Evolutionary conservation across 2,797 vertebrate species (phyloP).

Genomic region (Clarias pachynema): DNA sequence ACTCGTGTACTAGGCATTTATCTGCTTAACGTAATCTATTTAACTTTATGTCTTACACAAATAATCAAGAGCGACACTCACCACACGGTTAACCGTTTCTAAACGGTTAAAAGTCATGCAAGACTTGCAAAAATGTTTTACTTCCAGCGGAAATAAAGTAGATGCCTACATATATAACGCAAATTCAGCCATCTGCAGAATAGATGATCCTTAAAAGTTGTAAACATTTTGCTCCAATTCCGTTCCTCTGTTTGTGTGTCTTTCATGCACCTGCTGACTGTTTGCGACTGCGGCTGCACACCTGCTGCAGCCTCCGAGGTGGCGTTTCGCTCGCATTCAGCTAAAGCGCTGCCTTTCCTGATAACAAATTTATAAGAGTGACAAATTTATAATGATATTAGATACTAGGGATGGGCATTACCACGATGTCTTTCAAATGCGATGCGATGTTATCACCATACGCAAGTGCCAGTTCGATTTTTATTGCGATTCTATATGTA

Average conservation of each 20-base stretch:
- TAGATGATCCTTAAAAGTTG: slow-evolving; percentile 2
- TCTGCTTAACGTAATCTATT: background rate
- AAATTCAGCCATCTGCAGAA: slow-evolving; percentile 30
- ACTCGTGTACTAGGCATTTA: background rate
- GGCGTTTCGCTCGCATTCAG: background rate
- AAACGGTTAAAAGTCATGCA: background rate
- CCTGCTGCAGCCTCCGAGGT: slow-evolving; percentile 21
- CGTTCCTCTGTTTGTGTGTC: slow-evolving; percentile 9
- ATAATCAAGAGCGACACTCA: background rate
- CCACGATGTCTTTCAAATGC: no score
- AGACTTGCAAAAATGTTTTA: background rate
- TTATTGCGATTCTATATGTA: no score
- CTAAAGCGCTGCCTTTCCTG: background rate
- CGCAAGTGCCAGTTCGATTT: no score
- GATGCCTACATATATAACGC: background rate
- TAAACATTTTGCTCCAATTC: slow-evolving; percentile 14
- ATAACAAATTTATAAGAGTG: no score
- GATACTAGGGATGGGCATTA: background rate
- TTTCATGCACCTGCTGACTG: slow-evolving; percentile 39
- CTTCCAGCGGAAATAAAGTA: background rate
- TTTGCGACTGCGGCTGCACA: slow-evolving; percentile 22
- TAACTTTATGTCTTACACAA: background rate
- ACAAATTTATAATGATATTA: background rate
- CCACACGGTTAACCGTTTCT: background rate
- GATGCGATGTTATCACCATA: no score